Base-by-base conservation (phyloP, 2,113 vertebrate species). In the Brevimyrus niger region DNA sequence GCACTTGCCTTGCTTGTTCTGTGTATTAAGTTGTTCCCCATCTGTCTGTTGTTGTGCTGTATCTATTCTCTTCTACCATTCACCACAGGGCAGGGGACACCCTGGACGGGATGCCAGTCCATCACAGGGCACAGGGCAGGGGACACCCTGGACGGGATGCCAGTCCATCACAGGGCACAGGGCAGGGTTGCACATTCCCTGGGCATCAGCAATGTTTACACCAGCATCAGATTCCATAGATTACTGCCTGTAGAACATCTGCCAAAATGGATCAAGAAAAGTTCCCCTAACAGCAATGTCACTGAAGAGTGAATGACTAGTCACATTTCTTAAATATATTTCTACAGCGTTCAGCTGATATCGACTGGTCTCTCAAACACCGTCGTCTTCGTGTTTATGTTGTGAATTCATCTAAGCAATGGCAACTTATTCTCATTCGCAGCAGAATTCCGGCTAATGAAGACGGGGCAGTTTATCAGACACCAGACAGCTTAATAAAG, bases 401-500 rank as follows among this genome's bases (percentile, higher is more conserved):
- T 44, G 9, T 65, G 58, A 11, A 44, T 58, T n/a, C 58, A 88
- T 44, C 44, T 31, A n/a, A 42, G 44, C n/a, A 50, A 61, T 11
- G 47, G 51, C 50, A n/a, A 19, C 13, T 21, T 47, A 44, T 15
- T 53, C 47, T 31, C n/a, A 35, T 47, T 46, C 44, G 23, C 80
- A 23, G 80, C 42, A 21, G 69, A 53, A 88, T 38, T 15, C 47
- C 31, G 8, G 31, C 23, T 21, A 51, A 31, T 31, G 31, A 88
- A 69, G 48, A 9, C 27, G 47, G 27, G 69, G 48, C 27, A 47
- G 65, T 80, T 88, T 31, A 88, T 88, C 46, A 80, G 10, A 80
- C 46, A 1, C 65, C 21, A 6, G 69, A 88, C 88, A 88, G 46
- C 27, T 80, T 88, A 80, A 88, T 80, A 88, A 88, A 88, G 5